Conservation (phyloP, 2,888 invertebrate genomes). For the Agrochola lota region DNA sequence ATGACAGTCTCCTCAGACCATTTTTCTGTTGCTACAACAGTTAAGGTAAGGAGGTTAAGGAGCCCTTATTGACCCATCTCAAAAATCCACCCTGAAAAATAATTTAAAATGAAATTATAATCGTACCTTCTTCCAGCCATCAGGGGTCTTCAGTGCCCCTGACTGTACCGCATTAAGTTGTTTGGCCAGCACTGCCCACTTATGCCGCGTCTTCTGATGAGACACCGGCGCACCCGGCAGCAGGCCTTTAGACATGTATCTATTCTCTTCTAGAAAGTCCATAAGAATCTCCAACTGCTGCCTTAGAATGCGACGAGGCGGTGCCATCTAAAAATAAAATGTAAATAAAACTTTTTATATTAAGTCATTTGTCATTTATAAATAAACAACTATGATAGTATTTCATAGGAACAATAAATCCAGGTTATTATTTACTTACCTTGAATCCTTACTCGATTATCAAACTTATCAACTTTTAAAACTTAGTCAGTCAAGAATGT, state of each 20-base stretch:
- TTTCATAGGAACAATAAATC: not conserved
- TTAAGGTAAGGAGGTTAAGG: too few species aligned
- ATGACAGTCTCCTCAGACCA: too few species aligned
- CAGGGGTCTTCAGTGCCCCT: constrained; percentile 82
- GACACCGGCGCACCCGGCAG: constrained; percentile 77
- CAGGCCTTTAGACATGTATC: constrained; percentile 80
- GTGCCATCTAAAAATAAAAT: constrained; percentile 79
- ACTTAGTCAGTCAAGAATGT: constrained; percentile 2
- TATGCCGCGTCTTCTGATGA: constrained; percentile 78
- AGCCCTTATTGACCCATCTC: too few species aligned
- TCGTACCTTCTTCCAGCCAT: constrained; percentile 85
- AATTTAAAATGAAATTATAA: not conserved
- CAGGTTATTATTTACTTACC: constrained; percentile 31
- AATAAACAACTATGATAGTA: not conserved
- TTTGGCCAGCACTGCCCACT: constrained; percentile 82
- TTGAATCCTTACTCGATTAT: not conserved
- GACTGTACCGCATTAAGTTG: constrained; percentile 81
- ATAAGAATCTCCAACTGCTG: constrained; percentile 83
- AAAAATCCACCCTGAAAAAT: not conserved
- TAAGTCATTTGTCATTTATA: not conserved
- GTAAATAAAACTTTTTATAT: constrained; percentile 6
- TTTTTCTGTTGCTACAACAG: too few species aligned
- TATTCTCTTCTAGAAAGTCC: constrained; percentile 83
- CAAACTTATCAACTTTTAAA: constrained; percentile 1
- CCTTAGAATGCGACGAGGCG: constrained; percentile 82